Conservation (phyloP, 2,113 vertebrate genomes). For the Bothrops jararaca region DNA sequence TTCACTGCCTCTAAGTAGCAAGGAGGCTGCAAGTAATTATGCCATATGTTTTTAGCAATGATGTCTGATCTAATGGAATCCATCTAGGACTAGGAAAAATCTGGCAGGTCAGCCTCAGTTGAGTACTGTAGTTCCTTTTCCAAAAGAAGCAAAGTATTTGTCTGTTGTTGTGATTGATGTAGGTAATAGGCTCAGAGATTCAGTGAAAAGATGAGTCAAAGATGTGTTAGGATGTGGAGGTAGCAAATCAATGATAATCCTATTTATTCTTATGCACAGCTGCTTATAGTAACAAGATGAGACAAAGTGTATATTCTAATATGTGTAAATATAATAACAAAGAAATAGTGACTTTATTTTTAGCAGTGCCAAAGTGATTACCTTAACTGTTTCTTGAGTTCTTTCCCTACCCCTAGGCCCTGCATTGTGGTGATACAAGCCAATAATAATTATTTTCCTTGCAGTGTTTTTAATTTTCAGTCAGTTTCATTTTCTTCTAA, state of each 20-base stretch:
- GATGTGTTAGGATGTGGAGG: not conserved
- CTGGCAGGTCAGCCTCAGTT: not conserved
- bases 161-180: not conserved
- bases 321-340: not conserved
- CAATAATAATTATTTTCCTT: not conserved
- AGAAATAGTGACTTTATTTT: not conserved
- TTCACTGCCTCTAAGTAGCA: not conserved
- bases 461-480: not conserved
- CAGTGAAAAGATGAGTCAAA: not conserved
- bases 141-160: not conserved
- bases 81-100: not conserved
- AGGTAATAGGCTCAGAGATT: not conserved
- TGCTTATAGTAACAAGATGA: not conserved
- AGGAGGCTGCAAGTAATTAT: not conserved
- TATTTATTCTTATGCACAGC: not conserved
- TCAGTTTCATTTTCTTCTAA: not conserved
- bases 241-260: not conserved
- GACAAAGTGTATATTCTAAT: not conserved
- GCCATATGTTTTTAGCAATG: not conserved
- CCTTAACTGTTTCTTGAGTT: not conserved
- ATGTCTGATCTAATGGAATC: not conserved
- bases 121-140: not conserved
- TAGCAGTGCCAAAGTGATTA: not conserved
- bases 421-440: not conserved
- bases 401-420: not conserved